These are phyloP conservation scores for Chloroclysta siterata DNA, from an alignment of 2,888 invertebrate genomes.

Conservation along the genomic window DNA sequence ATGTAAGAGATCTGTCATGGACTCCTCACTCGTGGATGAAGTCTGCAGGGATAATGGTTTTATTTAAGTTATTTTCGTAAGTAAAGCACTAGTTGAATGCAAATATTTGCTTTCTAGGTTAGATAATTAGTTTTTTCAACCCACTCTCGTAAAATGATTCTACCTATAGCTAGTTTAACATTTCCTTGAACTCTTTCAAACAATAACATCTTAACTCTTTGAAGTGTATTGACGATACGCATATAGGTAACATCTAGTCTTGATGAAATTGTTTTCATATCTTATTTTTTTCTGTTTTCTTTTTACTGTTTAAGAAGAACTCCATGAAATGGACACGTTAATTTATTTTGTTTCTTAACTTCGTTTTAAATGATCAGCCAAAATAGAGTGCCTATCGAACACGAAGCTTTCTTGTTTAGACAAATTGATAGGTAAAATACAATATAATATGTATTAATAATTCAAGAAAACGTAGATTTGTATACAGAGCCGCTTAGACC, in stretches of 20 bases:
- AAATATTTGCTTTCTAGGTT: constrained; percentile 3
- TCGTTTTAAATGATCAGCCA: background rate
- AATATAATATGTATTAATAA: too few relatives aligned
- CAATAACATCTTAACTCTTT: background rate
- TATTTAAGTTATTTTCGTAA: constrained; percentile 26
- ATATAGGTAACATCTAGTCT: constrained; percentile 37
- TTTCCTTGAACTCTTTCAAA: background rate
- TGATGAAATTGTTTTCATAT: constrained; percentile 15
- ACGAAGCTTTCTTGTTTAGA: too few relatives aligned
- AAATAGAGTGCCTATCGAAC: background rate
- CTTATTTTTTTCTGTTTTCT: constrained; percentile 8
- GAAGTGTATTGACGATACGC: constrained; percentile 16
- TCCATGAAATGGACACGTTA: constrained; percentile 28
- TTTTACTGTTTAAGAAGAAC: background rate
- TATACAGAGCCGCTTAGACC: too few relatives aligned
- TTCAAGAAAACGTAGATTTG: too few relatives aligned
- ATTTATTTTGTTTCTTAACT: background rate
- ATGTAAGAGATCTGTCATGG: constrained; percentile 39
- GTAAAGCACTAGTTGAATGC: constrained; percentile 13
- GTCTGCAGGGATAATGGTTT: constrained; percentile 15
- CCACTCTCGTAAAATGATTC: background rate
- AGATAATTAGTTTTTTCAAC: background rate
- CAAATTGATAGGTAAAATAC: too few relatives aligned
- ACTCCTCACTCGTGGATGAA: constrained; percentile 22
- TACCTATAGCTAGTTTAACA: background rate